Percentiles rank a stretch among this genome's conserved stretches.
Conservation (phyloP, 2,888 invertebrate genomes). For the Glaucopsyche alexis region DNA sequence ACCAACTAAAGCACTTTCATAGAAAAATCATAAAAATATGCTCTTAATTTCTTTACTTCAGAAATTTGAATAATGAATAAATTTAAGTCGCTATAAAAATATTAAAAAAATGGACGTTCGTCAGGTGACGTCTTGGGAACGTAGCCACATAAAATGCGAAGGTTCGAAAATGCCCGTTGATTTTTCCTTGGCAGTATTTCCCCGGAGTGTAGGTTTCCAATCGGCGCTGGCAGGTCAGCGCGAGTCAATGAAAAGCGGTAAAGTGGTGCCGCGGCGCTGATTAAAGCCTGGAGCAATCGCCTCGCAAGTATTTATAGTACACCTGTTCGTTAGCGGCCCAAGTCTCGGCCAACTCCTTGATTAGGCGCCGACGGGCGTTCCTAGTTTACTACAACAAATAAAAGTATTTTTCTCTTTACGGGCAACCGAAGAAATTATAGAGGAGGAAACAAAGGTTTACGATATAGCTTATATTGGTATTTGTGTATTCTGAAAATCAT, state of each 20-base stretch:
- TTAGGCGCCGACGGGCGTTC: slow-evolving; percentile 76
- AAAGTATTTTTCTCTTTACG: slow-evolving; percentile 67
- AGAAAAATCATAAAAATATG: neutral
- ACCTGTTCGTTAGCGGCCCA: slow-evolving; percentile 78
- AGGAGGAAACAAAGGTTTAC: slow-evolving; percentile 20
- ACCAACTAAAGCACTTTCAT: neutral
- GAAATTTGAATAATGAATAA: slow-evolving; percentile 21
- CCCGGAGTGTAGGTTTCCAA: slow-evolving; percentile 72
- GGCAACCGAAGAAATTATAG: slow-evolving; percentile 58
- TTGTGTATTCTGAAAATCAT: neutral
- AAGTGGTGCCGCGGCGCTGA: slow-evolving; percentile 76
- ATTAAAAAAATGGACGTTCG: slow-evolving; percentile 34
- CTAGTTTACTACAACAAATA: slow-evolving; percentile 71
- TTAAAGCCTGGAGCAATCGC: slow-evolving; percentile 79
- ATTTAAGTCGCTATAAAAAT: neutral
- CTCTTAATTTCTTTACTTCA: neutral
- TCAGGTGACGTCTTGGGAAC: slow-evolving; percentile 42
- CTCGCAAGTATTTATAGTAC: slow-evolving; percentile 79
- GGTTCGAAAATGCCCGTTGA: slow-evolving; percentile 60
- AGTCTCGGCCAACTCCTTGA: slow-evolving; percentile 77
- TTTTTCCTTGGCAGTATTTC: slow-evolving; percentile 63
- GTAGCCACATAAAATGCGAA: slow-evolving; percentile 44
- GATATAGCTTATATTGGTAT: neutral
- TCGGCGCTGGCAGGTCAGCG: slow-evolving; percentile 71
- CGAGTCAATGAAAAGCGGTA: slow-evolving; percentile 78